Base-by-base conservation (phyloP, 2,888 invertebrate genomes). In the Rotaria sp. region DNA sequence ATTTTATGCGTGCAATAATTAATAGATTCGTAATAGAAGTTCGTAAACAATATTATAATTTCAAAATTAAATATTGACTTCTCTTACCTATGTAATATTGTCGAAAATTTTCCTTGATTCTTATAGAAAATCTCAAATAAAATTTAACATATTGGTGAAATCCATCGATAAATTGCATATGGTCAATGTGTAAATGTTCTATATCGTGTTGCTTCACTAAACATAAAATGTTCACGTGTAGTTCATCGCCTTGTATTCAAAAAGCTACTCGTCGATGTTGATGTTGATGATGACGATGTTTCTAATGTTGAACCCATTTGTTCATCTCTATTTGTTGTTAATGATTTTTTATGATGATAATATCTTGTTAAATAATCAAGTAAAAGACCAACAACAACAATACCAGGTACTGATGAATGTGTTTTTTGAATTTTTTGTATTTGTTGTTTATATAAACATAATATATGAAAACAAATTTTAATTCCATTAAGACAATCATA, bases 141-240 rank as follows among this genome's bases (percentile, higher is more conserved):
- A 45, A 45, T 45, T 45, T n/a, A n/a, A 41, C 38, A 8, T 45
- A 50, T 41, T 8, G 85, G 85, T 59, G 84, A 55, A 24, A 87
- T 38, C 55, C 90, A 95, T 95, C 96, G 96, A 92, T 96, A 96
- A 91, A 96, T 95, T 95, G 96, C 96, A 90, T 96, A 96, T 4
- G 96, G 96, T 96, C 96, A 97, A 90, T 95, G 94, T 88, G 94
- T 94, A 92, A 97, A 97, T 0, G 97, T 96, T 90, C 96, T 94
- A 88, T 95, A 93, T 84, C 97, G 93, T 87, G 95, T 95, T 0
- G 95, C 95, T 92, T 97, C 97, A 88, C 95, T 96, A 91, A 95
- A 96, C 96, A 97, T 96, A 87, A 91, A 89, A 18, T 90, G 88
- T 85, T 92, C 67, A 5, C 67, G 67, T 35, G 67, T 67, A 18